Base-by-base conservation (phyloP, 2,797 vertebrate species). In the Gila robusta region DNA sequence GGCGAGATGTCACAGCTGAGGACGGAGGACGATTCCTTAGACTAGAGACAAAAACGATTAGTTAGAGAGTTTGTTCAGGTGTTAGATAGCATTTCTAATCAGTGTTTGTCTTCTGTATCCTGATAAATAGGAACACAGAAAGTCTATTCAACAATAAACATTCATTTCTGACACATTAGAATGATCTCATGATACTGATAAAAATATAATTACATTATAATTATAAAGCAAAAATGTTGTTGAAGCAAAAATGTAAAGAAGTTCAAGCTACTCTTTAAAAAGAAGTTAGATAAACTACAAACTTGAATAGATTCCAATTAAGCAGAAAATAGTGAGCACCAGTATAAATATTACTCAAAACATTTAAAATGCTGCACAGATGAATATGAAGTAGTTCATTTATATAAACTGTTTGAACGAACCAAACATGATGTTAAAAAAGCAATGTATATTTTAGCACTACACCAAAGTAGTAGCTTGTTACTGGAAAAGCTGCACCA, bases 1-100 rank as follows among this genome's bases (percentile, higher is more conserved):
- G 96, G 95, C 0, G 96, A 96, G 90, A 96, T 96, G 93, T 96
- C 96, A 23, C 96, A 96, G 93, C 96, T 96, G 91, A 96, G 92
- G 86, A 96, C 96, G 0, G 96, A 96, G 2, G 96, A 96, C 5
- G 96, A 96, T 89, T 96, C 96, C 92, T 96, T 96, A 0, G 96
- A 96, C 96, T 96, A 91, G 5, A 12, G 79, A 67, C 11, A 85
- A n/a, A 81, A 83, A 69, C 7, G 62, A 39, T 32, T 14, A 23
- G 17, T 49, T 73, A 79, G 59, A 28, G 4, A 44, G 59, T 64
- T 79, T 0, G 7, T 23, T 81, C 28, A 70, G 39, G 62, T 21
- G 35, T 62, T 62, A 67, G 19, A 49, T 5, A 39, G 28, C 32
- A 41, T 19, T 54, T 32, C 19, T 35, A 35, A 56, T 56, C 80